Evolutionary conservation across 2,797 vertebrate genomes (phyloP).

Genomic region (Sebastes hopkinsi): DNA sequence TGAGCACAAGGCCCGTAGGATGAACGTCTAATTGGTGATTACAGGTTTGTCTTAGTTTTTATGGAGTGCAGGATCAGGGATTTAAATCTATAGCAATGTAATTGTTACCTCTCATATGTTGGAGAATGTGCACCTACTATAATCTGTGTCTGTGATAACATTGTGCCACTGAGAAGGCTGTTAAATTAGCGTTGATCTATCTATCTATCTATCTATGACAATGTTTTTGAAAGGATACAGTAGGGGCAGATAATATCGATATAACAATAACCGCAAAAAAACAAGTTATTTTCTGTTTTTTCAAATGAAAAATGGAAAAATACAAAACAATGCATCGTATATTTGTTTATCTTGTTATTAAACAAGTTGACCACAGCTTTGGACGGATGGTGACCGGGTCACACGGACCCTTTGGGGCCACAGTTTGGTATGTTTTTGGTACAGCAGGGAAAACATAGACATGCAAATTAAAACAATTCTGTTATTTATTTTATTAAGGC

Average conservation of each 20-base stretch:
- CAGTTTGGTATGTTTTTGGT: background rate
- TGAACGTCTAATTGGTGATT: no score
- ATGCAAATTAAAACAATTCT: background rate
- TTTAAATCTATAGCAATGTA: background rate
- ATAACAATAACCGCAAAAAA: background rate
- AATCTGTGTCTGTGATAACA: no score
- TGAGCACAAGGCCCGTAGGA: no score
- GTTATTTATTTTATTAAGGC: background rate
- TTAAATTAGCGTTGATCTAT: background rate
- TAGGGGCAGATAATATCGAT: no score
- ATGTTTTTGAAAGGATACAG: no score
- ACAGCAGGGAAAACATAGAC: background rate
- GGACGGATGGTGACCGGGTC: background rate
- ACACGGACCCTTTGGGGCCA: background rate
- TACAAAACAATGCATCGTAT: accelerated
- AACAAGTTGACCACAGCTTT: background rate
- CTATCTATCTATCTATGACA: background rate
- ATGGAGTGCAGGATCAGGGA: no score
- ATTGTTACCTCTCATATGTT: background rate
- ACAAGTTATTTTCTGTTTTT: accelerated
- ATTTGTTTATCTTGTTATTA: background rate
- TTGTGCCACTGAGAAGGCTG: background rate
- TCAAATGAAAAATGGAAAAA: background rate
- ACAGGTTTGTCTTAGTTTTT: no score
- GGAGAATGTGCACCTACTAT: no score